phyloP scores from a whole-genome alignment of 2,113 vertebrate species.

The Himantopus leucocephalus region DNA sequence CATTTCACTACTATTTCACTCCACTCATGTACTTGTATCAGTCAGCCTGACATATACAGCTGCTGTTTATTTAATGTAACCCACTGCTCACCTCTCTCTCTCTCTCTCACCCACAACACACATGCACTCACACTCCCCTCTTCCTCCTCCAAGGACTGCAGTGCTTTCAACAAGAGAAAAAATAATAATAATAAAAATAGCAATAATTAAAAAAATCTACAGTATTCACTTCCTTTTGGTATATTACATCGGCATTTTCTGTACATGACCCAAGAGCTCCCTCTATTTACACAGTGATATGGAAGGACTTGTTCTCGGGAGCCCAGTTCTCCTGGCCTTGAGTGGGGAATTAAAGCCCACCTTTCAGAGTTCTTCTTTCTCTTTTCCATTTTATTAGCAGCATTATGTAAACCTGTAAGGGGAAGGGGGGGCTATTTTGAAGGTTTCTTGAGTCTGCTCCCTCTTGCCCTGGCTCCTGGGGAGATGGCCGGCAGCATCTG shows the following conservation, averaged over 20 bases:
- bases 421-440: not conserved
- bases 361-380: not conserved
- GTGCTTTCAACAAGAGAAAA: slow-evolving; percentile 72
- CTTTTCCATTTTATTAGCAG: slow-evolving; percentile 41
- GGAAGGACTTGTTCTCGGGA: slow-evolving; percentile 22
- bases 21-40: not conserved
- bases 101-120: slow-evolving; percentile 27
- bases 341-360: slow-evolving; percentile 50
- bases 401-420: slow-evolving; percentile 56
- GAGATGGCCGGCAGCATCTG: not conserved
- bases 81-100: not conserved
- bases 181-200: slow-evolving; percentile 76
- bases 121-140: slow-evolving; percentile 30
- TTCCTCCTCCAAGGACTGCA: slow-evolving; percentile 67
- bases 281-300: slow-evolving; percentile 73
- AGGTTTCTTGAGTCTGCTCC: not conserved
- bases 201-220: slow-evolving; percentile 81
- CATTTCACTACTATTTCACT: slow-evolving; percentile 9
- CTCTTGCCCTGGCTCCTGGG: not conserved
- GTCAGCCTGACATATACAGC: not conserved
- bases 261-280: slow-evolving; percentile 77
- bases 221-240: slow-evolving; percentile 79
- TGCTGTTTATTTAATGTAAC: not conserved
- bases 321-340: slow-evolving; percentile 49
- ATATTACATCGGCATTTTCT: slow-evolving; percentile 78